Percentiles rank a stretch among this genome's conserved stretches.
Evolutionary conservation across 2,888 invertebrate species (phyloP).

Genomic region (Epinotia ramella): DNA sequence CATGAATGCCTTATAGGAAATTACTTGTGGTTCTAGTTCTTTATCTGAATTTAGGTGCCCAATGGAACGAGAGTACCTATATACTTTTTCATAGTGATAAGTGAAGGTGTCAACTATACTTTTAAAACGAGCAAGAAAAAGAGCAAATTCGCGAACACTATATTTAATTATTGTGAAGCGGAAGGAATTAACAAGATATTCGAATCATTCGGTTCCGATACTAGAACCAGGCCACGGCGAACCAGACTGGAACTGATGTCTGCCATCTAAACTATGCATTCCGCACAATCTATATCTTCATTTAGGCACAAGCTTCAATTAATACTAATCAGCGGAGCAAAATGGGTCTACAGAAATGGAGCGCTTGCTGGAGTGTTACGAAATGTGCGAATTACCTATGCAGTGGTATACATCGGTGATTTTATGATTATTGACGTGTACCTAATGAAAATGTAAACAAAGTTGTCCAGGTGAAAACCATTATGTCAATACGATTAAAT

Average conservation of each 20-base stretch:
- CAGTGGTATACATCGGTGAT: neutral
- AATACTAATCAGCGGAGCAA: slow-evolving; percentile 22
- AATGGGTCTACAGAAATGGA: neutral
- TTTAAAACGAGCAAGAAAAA: neutral
- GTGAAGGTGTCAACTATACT: neutral
- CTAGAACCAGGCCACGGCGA: slow-evolving; percentile 64
- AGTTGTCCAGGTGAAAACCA: neutral
- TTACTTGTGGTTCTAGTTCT: too few relatives aligned
- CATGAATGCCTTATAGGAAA: too few relatives aligned
- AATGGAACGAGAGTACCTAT: too few relatives aligned
- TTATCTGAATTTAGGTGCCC: too few relatives aligned
- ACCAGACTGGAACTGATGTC: slow-evolving; percentile 74
- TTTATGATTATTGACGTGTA: neutral
- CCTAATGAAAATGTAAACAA: slow-evolving; percentile 1
- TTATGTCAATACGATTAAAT: neutral
- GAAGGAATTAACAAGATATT: slow-evolving; percentile 57
- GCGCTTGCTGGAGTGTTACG: neutral
- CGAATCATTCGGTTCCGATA: slow-evolving; percentile 62
- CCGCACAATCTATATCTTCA: slow-evolving; percentile 37
- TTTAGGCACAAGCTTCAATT: slow-evolving; percentile 34
- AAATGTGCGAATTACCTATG: neutral
- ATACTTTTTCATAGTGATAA: neutral
- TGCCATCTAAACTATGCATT: slow-evolving; percentile 59
- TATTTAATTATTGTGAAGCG: slow-evolving; percentile 48
- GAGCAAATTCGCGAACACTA: neutral